phyloP scores from a whole-genome alignment of 2,113 vertebrate genomes.

The Equus quagga region DNA sequence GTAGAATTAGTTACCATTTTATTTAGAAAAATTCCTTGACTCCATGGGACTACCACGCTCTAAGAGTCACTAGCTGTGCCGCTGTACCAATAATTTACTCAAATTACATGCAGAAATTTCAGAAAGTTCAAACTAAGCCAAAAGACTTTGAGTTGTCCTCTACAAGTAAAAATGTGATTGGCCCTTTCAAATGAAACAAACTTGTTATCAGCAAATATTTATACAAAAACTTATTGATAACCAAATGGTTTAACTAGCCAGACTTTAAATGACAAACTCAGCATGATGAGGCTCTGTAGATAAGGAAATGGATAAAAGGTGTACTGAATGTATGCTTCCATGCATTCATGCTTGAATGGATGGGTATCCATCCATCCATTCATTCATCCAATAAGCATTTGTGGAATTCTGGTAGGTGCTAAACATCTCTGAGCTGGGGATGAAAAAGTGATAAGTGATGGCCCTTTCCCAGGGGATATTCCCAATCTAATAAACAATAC shows the following conservation, averaged over 20 bases:
- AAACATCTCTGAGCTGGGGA: not conserved
- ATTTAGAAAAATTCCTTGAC: not conserved
- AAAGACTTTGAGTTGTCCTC: not conserved
- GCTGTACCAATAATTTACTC: not conserved
- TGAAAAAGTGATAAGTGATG: not conserved
- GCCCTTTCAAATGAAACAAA: not conserved
- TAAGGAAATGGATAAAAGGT: conserved; percentile 6
- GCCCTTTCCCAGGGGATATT: not conserved
- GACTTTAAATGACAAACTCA: not conserved
- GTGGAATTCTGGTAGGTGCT: not conserved
- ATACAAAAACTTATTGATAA: conserved; percentile 19
- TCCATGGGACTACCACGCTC: not conserved
- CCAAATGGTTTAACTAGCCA: not conserved
- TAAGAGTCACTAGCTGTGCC: not conserved
- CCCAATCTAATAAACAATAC: not conserved
- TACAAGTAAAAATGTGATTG: not conserved
- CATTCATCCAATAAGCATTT: conserved; percentile 11
- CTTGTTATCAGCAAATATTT: conserved; percentile 27
- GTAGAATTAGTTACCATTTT: not conserved
- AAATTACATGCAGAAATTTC: not conserved
- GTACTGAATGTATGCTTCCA: not conserved
- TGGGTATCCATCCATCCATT: not conserved
- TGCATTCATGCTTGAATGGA: not conserved
- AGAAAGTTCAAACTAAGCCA: not conserved
- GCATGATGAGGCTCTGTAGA: not conserved